A percentile compares a stretch with the other conserved stretches of the same genome.
phyloP scores from a whole-genome alignment of 1,140 invertebrate genomes.

The Chironomus striatipennis region DNA sequence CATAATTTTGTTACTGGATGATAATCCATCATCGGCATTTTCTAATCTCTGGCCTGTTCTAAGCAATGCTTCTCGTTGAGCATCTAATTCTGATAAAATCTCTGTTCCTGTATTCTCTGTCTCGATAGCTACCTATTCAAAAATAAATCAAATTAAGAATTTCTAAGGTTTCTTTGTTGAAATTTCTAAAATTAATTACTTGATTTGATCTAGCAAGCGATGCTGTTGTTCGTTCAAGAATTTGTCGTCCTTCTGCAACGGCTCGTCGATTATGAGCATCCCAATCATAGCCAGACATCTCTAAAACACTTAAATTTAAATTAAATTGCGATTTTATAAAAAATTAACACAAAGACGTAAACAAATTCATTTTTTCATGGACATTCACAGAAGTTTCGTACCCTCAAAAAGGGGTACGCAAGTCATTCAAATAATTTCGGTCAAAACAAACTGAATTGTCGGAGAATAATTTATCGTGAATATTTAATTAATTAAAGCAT shows the following conservation, averaged over 20 bases:
- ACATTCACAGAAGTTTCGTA: not conserved
- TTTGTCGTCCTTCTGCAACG: constrained; percentile 47
- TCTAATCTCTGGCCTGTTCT: constrained; percentile 41
- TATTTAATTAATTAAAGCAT: not conserved
- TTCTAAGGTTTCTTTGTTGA: not conserved
- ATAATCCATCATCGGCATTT: constrained; percentile 42
- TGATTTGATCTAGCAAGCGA: constrained; percentile 60
- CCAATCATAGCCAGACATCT: constrained; percentile 36
- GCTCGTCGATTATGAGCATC: constrained; percentile 44
- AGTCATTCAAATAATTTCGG: not conserved
- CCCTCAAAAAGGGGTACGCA: too few relatives aligned
- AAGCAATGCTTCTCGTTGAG: constrained; percentile 43
- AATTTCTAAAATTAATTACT: constrained; percentile 12
- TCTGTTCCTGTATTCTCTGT: constrained; percentile 70
- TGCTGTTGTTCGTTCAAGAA: constrained; percentile 53
- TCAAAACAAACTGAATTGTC: not conserved
- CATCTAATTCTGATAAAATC: constrained; percentile 39
- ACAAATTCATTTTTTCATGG: not conserved
- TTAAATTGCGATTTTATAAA: not conserved
- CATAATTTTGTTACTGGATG: constrained; percentile 38
- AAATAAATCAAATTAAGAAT: not conserved
- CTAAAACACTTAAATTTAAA: not conserved
- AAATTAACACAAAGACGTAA: not conserved
- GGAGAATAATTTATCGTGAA: not conserved
- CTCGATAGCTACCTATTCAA: constrained; percentile 52